phyloP scores from a whole-genome alignment of 2,113 vertebrate species.

The Oncorhynchus keta region DNA sequence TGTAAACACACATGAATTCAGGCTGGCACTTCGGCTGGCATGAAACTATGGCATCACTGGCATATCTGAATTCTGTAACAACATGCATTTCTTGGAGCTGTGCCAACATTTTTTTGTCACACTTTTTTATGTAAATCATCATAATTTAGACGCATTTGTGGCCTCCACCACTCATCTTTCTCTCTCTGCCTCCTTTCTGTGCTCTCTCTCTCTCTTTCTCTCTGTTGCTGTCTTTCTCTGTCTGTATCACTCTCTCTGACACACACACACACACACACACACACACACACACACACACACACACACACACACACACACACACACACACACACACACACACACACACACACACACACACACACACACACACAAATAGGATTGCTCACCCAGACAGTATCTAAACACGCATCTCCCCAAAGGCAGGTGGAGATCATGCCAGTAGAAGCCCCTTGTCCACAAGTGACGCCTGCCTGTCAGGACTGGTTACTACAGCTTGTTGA shows the following conservation, averaged over 20 bases:
- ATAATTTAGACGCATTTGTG: constrained; percentile 23
- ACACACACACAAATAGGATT: constrained; percentile 37
- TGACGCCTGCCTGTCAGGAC: constrained; percentile 51
- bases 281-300: background rate
- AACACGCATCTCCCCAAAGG: constrained; percentile 12
- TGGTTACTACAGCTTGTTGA: constrained; percentile 50
- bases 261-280: too few species aligned
- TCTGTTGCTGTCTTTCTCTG: background rate
- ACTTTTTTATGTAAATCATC: constrained; percentile 34
- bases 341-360: constrained; percentile 10
- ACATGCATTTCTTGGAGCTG: constrained; percentile 50
- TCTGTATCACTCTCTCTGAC: background rate
- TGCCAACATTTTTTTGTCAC: constrained; percentile 24
- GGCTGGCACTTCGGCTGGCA: constrained; percentile 12
- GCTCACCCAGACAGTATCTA: constrained; percentile 56
- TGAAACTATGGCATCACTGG: constrained; percentile 36
- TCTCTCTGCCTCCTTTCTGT: background rate
- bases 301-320: constrained; percentile 16
- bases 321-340: constrained; percentile 2
- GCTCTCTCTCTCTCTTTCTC: background rate
- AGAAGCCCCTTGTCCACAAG: background rate
- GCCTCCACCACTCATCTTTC: too few species aligned
- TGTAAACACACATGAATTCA: background rate
- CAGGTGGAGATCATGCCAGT: background rate
- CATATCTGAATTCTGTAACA: constrained; percentile 36